These are phyloP conservation scores for Flexamia atlantica DNA, from an alignment of 2,888 invertebrate species.

Conservation along the genomic window DNA sequence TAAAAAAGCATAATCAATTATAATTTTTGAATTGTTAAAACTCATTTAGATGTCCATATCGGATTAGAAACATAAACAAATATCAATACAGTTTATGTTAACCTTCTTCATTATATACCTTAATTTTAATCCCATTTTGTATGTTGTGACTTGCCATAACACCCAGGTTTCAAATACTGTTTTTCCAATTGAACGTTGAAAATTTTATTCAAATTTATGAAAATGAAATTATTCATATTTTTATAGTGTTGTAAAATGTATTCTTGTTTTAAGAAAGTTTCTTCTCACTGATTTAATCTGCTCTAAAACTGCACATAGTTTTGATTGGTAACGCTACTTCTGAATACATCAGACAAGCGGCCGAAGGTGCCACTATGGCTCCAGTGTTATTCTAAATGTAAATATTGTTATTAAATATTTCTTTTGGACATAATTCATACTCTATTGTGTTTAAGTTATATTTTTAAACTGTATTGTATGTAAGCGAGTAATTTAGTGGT, in stretches of 20 bases:
- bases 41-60: too few species aligned
- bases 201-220: not conserved
- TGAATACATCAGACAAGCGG: not conserved
- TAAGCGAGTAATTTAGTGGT: conserved; percentile 66
- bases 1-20: too few species aligned
- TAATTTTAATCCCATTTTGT: not conserved
- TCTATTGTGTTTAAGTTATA: conserved; percentile 65
- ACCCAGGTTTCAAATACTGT: not conserved
- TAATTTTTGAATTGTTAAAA: too few species aligned
- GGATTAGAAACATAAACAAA: too few species aligned
- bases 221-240: not conserved
- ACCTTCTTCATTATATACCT: not conserved
- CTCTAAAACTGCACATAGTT: conserved; percentile 15
- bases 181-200: not conserved
- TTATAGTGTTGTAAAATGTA: conserved; percentile 20
- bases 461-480: conserved; percentile 68
- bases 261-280: conserved; percentile 3
- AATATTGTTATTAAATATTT: conserved; percentile 76
- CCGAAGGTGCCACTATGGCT: conserved; percentile 5
- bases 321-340: not conserved
- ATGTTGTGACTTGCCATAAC: not conserved
- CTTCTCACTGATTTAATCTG: not conserved
- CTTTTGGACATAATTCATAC: conserved; percentile 63
- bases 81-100: conserved; percentile 13
- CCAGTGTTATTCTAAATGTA: conserved; percentile 78